A percentile compares a stretch with the other conserved stretches of the same genome.
Evolutionary conservation across 2,797 vertebrate genomes (phyloP).

Genomic region (Propithecus perrieri): DNA sequence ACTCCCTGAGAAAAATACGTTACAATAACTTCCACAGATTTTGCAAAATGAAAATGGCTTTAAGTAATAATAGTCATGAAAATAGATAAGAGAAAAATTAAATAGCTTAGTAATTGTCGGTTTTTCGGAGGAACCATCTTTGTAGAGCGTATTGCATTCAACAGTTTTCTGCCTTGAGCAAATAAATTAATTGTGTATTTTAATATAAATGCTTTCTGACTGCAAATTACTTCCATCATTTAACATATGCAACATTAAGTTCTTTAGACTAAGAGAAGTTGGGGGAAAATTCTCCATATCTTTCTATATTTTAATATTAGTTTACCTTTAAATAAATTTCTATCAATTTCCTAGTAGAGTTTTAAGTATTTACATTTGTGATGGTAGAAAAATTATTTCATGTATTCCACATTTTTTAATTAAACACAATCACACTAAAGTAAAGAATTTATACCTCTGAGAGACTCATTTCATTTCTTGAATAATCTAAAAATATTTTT

Average conservation of each 20-base stretch:
- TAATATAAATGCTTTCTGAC: conserved; percentile 55
- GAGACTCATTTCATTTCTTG: background rate
- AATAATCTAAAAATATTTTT: background rate
- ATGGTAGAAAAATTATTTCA: background rate
- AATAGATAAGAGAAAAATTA: conserved; percentile 20
- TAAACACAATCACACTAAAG: background rate
- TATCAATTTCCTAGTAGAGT: background rate
- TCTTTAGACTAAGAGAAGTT: conserved; percentile 15
- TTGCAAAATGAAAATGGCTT: background rate
- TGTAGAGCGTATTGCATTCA: background rate
- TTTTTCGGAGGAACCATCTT: conserved; percentile 62
- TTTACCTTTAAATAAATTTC: conserved; percentile 29
- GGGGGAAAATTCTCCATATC: background rate
- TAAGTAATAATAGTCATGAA: background rate
- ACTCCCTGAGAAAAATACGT: conserved; percentile 46
- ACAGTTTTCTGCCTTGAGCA: conserved; percentile 25
- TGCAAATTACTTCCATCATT: conserved; percentile 48
- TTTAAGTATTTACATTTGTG: background rate
- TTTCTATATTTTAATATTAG: background rate
- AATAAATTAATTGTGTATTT: conserved; percentile 59
- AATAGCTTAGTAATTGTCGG: conserved; percentile 43
- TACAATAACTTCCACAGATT: conserved; percentile 27
- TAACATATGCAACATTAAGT: conserved; percentile 5
- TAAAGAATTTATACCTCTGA: background rate
- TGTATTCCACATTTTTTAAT: background rate